Base-by-base conservation (phyloP, 2,113 vertebrate genomes). In the Podilymbus podiceps region DNA sequence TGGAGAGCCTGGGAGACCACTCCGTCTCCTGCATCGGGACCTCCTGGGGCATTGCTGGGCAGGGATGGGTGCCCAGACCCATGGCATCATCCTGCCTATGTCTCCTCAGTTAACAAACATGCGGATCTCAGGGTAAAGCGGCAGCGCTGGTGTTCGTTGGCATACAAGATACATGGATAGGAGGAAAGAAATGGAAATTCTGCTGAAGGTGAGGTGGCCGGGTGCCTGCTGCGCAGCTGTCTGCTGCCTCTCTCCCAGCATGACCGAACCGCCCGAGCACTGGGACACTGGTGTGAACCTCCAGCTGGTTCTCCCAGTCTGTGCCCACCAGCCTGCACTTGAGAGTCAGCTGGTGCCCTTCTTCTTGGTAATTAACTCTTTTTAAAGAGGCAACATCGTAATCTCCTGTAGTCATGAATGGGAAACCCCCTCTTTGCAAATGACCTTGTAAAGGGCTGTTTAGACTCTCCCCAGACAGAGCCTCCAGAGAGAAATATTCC, bases 181-280 rank as follows among this genome's bases (percentile, higher is more conserved):
- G n/a, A 79, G 44, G 62, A 50, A 85, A 72, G 30, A 62, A 49
- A 40, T 16, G 7, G 31, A 72, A 89, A 14, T 23, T 73, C 49
- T 68, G 19, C 24, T 44, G 23, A 58, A 50, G 62, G 16, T 50
- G 46, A 40, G 49, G 46, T 8, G 5, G 40, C 44, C 3, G 4
- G 30, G 30, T 4, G 1, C 12, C 33, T 6, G 6, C 56, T 71
- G 31, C 35, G n/a, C 28, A 33, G n/a, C 20, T 2, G 1, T 23
- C 20, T 75, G 46, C 31, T 87, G 33, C 56, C 0, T 2, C 33
- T 80, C 30, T 90, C n/a, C 11, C 31, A 68, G 64, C 49, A 30
- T 0, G 1, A 44, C 6, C 62, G 38, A 38, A 42, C 22, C 1
- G 2, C 24, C 46, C 4, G 1, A 83, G 56, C 20, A 58, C 8